These are phyloP conservation scores for Acrobasis consociella DNA, from an alignment of 2,888 invertebrate genomes.

Conservation along the genomic window DNA sequence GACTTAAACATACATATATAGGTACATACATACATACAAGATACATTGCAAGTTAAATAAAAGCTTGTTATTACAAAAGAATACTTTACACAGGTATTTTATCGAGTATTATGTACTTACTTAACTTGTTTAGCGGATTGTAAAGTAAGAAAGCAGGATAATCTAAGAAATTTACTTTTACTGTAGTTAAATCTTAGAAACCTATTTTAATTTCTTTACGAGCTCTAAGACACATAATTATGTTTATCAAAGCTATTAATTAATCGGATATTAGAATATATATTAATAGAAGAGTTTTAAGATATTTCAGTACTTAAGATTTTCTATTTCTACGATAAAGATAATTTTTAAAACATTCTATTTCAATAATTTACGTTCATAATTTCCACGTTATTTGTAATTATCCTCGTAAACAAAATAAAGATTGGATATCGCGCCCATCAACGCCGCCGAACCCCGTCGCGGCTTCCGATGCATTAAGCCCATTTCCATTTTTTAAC, in stretches of 20 bases:
- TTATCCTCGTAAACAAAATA: conserved; percentile 10
- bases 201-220: not conserved
- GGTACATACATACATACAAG: too few relatives aligned
- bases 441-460: conserved; percentile 12
- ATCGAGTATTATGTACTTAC: too few relatives aligned
- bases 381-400: conserved; percentile 9
- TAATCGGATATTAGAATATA: not conserved
- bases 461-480: conserved; percentile 20
- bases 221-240: not conserved
- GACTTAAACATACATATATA: too few relatives aligned
- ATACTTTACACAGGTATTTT: too few relatives aligned
- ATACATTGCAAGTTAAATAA: too few relatives aligned
- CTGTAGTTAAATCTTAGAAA: not conserved
- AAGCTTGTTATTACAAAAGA: too few relatives aligned
- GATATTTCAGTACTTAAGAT: not conserved
- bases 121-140: too few relatives aligned
- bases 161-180: too few relatives aligned
- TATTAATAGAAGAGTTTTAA: not conserved
- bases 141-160: too few relatives aligned
- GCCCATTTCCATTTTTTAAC: conserved; percentile 25
- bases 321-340: not conserved
- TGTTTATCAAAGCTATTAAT: not conserved
- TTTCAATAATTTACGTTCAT: not conserved
- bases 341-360: not conserved
- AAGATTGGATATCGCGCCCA: conserved; percentile 14